phyloP scores from a whole-genome alignment of 2,113 vertebrate genomes.

The Girardinichthys multiradiatus region DNA sequence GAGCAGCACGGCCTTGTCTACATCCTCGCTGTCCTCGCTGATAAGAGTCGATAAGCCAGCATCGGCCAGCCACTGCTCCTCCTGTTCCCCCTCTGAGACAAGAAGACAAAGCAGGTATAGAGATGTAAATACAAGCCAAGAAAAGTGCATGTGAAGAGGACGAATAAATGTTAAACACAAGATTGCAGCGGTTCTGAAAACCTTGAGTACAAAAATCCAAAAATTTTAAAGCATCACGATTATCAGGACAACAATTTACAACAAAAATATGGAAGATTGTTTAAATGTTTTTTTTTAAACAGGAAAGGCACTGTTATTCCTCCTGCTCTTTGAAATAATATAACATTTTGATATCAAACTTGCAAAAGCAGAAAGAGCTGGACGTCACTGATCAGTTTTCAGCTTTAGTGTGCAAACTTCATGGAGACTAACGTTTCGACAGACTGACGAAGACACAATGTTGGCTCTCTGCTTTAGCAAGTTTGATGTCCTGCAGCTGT shows the following conservation, averaged over 20 bases:
- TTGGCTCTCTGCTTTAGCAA: too few relatives aligned
- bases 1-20: slow-evolving; percentile 82
- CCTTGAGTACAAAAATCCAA: too few relatives aligned
- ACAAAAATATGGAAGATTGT: too few relatives aligned
- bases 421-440: too few relatives aligned
- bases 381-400: too few relatives aligned
- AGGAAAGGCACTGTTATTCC: neutral
- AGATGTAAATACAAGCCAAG: neutral
- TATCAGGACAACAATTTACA: too few relatives aligned
- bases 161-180: neutral
- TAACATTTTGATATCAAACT: neutral
- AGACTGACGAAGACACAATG: too few relatives aligned
- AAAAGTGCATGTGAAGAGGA: neutral
- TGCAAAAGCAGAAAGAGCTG: too few relatives aligned
- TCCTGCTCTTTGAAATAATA: neutral
- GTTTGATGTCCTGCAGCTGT: too few relatives aligned
- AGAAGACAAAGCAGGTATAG: slow-evolving; percentile 34
- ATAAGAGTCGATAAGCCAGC: slow-evolving; percentile 86
- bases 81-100: slow-evolving; percentile 84
- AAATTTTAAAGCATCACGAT: too few relatives aligned
- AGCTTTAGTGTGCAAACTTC: too few relatives aligned
- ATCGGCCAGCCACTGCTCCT: slow-evolving; percentile 89
- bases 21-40: slow-evolving; percentile 72
- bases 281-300: neutral
- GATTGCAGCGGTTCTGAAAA: neutral